These are phyloP conservation scores for Sogatella furcifera DNA, from an alignment of 1,140 invertebrate species.

Conservation along the genomic window DNA sequence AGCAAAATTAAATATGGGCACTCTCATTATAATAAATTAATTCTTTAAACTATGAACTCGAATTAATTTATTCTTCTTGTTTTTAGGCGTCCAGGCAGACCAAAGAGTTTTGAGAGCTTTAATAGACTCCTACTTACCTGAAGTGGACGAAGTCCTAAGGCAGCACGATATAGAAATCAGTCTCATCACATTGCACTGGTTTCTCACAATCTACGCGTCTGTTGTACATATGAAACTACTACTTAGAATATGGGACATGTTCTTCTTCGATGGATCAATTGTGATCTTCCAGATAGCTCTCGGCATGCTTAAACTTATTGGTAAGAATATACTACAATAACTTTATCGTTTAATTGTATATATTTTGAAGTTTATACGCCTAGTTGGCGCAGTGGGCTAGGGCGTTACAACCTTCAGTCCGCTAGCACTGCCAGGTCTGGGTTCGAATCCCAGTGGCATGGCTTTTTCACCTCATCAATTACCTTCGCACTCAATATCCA, in stretches of 20 bases:
- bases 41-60: too few relatives aligned
- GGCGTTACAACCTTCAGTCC: too few relatives aligned
- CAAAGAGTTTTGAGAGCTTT: conserved; percentile 86
- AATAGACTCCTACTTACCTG: conserved; percentile 79
- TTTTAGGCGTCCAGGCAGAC: conserved; percentile 75
- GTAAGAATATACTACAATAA: conserved; percentile 25
- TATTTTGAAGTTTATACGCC: too few relatives aligned
- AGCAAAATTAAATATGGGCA: too few relatives aligned
- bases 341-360: too few relatives aligned
- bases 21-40: too few relatives aligned
- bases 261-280: conserved; percentile 91
- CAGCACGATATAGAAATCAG: conserved; percentile 94
- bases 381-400: too few relatives aligned
- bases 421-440: too few relatives aligned
- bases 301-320: conserved; percentile 89
- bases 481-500: too few relatives aligned
- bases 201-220: conserved; percentile 93
- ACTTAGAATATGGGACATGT: conserved; percentile 92
- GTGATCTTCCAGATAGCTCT: conserved; percentile 94
- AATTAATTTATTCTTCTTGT: too few relatives aligned
- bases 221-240: conserved; percentile 96
- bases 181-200: conserved; percentile 95
- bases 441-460: too few relatives aligned
- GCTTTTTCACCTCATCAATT: too few relatives aligned
- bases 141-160: conserved; percentile 77